These are phyloP conservation scores for Agrotis segetum DNA, from an alignment of 2,888 invertebrate species.

Conservation along the genomic window DNA sequence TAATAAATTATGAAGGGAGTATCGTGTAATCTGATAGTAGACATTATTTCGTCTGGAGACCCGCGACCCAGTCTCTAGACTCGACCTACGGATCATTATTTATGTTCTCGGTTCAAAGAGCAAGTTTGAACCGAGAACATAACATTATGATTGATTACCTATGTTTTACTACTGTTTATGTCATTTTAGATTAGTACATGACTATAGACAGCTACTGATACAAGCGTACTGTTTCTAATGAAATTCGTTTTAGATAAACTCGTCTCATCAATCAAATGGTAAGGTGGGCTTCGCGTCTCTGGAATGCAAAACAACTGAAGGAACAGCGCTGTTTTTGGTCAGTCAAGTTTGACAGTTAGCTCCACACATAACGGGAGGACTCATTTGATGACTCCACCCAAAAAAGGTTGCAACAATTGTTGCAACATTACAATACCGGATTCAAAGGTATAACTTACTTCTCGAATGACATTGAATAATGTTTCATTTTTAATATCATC, in stretches of 20 bases:
- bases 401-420: too few relatives aligned
- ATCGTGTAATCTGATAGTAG: conserved; percentile 16
- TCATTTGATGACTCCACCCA: too few relatives aligned
- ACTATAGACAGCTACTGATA: background rate
- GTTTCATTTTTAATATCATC: too few relatives aligned
- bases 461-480: too few relatives aligned
- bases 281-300: too few relatives aligned
- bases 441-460: too few relatives aligned
- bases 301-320: too few relatives aligned
- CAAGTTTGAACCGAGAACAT: background rate
- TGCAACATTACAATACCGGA: too few relatives aligned
- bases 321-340: too few relatives aligned
- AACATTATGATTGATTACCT: conserved; percentile 1
- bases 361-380: too few relatives aligned
- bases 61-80: conserved; percentile 3
- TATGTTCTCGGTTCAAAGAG: conserved; percentile 15
- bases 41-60: conserved; percentile 25
- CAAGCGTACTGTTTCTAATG: background rate
- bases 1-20: conserved; percentile 20
- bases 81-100: conserved; percentile 9
- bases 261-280: too few relatives aligned
- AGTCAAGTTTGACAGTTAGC: too few relatives aligned
- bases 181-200: background rate
- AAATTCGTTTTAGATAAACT: background rate
- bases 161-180: background rate